Base-by-base conservation (phyloP, 2,797 vertebrate species). In the Sebastes goodei region DNA sequence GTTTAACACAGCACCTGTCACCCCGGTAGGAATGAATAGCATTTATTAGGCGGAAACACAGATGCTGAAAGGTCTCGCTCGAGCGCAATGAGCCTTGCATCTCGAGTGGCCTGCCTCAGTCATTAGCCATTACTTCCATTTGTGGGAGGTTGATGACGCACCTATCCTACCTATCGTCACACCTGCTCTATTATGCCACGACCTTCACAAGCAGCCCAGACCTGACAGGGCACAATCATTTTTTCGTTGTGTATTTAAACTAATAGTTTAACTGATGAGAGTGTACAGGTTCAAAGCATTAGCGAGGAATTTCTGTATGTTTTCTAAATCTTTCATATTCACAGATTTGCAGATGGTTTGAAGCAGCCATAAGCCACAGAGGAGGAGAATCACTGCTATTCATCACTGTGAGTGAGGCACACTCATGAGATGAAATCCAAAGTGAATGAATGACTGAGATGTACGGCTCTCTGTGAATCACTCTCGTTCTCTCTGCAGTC, bases 91-190 rank as follows among this genome's bases (percentile, higher is more conserved):
- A 90, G 80, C 83, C 86, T 71, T 80, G 78, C 63, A 74, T 81
- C 67, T 77, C 0, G 11, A 83, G 59, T 69, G n/a, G 7, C 61
- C 83, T 64, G 80, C 85, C 85, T 85, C 76, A 23, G 74, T 88
- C 80, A 88, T 90, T 88, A 86, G 56, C 86, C 80, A 81, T 87
- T 81, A 86, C 60, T 78, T 70, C 68, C 62, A 62, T 86, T 86
- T 89, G 70, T 66, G 61, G 74, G 76, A 87, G 83, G 87, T 85
- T 60, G 32, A 83, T 78, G 78, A 73, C 74, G 81, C 89, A 62
- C 61, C 76, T 33, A 83, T 46, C 15, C 42, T 78, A 17, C 7
- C 23, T 10, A 68, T 61, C 76, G 67, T 88, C 67, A 78, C 11
- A 10, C 59, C 42, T 6, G 66, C 68, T 32, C 56, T 70, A 81